Base-by-base conservation (phyloP, 92 coral and sea anemone genomes). In the Porites rus region DNA sequence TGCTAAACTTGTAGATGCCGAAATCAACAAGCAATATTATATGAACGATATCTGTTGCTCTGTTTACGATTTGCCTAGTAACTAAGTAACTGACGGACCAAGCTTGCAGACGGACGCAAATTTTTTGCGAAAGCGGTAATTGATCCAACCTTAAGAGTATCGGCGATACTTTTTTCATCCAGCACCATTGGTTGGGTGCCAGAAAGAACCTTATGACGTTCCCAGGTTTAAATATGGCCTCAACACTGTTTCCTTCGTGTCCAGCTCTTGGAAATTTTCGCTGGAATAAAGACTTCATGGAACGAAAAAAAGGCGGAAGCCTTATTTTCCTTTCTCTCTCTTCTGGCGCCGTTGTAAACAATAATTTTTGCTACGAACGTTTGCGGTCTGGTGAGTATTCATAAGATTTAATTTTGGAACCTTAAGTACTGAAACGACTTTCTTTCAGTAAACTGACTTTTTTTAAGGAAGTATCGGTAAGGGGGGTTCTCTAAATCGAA, bases 101-200 rank as follows among this genome's bases (percentile, higher is more conserved):
- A 1, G 3, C 38, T 52, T 7, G 78, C 8, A 81, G 86, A 81
- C 86, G 86, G 77, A 11, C 86, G 11, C 19, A 53, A 59, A 70
- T 81, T 24, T 8, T 38, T 80, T 43, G 67, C 54, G 84, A 51
- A 69, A 52, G 86, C 86, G 86, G 86, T 12, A 12, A 22, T 22
- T 54, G 65, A 69, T 81, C 70, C 21, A 70, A 70, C 69, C 28
- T 1, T 25, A 25, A 19, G 65, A 52, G 51, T 65, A 38, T 58
- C 16, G 28, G 43, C 18, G 67, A 17, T 31, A 81, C 58, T 68
- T 79, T 50, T n/a, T 56, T 31, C 43, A 31, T 31, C 43, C 52
- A 69, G 86, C 69, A 77, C 85, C 77, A 18, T 54, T 25, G 28
- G 28, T 25, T 25, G 28, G 28, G 28, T 25, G 28, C 28, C 66